Evolutionary conservation across 1,140 invertebrate genomes (phyloP), one percentile per base, ranked within the genome.

Genomic region (Sinonovacula constricta): DNA sequence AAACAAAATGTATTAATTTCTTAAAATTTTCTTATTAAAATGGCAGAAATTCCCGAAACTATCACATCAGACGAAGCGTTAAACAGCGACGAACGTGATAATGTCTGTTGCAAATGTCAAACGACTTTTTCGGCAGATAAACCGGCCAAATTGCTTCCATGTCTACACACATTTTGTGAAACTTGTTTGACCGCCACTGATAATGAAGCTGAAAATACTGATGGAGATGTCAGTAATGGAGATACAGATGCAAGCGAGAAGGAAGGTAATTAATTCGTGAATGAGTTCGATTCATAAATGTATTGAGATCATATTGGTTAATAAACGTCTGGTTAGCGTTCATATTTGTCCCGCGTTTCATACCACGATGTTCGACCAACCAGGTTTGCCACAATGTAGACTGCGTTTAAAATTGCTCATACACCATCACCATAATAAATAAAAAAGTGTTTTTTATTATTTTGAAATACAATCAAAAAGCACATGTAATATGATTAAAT

Each of bases 161-260:
- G 96, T 89, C 92, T 97, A 62, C 96, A 97, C 89, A 95, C 95
- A 31, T 94, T 94, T 49, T 97, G 96, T 88, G 92, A 93, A 33
- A 91, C 93, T 67, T 97, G 96, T 91, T 91, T 97, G 83, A 83
- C 82, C 79, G 45, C 62, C 83, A 70, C 60, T 69, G 65, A 68
- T 69, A 31, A 10, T 62, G 54, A 59, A 22, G 15, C 45, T 14
- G 34, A 62, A 49, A 45, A 71, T 18, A 49, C 54, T 22, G 30
- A 22, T 12, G 54, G 30, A 14, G 22, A 28, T 0, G 49, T 0
- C 15, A 18, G 4, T 0, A 24, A 33, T 49, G 22, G 33, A 12
- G 28, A 26, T 18, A 10, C 15, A 36, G 18, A 26, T 3, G 31
- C 18, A 18, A 22, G 26, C 15, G 26, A 45, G 3, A 34, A 18